phyloP scores from a whole-genome alignment of 1,140 invertebrate species.

The Penaeus indicus region DNA sequence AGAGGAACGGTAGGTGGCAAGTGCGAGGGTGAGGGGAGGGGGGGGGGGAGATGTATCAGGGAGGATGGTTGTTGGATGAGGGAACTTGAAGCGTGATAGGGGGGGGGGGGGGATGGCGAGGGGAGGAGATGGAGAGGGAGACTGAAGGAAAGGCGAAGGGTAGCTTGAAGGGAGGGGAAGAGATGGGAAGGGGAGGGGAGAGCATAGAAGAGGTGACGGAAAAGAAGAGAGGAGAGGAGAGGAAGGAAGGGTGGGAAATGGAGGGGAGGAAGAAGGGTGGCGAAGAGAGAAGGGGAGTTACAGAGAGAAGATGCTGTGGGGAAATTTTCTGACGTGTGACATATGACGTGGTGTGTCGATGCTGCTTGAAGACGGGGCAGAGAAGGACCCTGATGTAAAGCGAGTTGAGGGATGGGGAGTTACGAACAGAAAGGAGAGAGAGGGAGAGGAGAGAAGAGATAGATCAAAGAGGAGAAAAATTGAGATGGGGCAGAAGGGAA shows the following conservation, averaged over 20 bases:
- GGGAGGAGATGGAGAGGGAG: neutral
- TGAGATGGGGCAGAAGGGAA: neutral
- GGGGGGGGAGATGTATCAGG: slow-evolving; percentile 34
- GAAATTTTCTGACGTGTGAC: too few relatives aligned
- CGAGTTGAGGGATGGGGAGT: too few relatives aligned
- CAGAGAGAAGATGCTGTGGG: neutral
- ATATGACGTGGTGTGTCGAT: too few relatives aligned
- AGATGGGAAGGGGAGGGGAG: neutral
- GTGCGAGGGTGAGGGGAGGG: neutral
- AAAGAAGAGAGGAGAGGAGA: slow-evolving; percentile 24
- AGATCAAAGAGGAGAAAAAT: neutral
- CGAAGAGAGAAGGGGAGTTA: neutral
- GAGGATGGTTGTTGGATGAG: slow-evolving; percentile 38
- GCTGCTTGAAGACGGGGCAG: too few relatives aligned
- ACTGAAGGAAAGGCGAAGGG: neutral
- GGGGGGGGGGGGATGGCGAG: neutral
- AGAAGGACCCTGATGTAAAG: too few relatives aligned
- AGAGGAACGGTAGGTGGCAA: neutral
- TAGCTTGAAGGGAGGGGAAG: neutral
- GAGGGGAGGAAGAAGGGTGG: neutral
- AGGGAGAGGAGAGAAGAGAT: slow-evolving; percentile 12
- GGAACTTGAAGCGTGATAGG: slow-evolving; percentile 27
- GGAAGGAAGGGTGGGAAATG: neutral
- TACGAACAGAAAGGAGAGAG: neutral
- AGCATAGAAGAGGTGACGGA: slow-evolving; percentile 4